Percentiles rank a stretch among this genome's conserved stretches.
phyloP scores from a whole-genome alignment of 1,140 invertebrate species.

The Neotoxoptera formosana region DNA sequence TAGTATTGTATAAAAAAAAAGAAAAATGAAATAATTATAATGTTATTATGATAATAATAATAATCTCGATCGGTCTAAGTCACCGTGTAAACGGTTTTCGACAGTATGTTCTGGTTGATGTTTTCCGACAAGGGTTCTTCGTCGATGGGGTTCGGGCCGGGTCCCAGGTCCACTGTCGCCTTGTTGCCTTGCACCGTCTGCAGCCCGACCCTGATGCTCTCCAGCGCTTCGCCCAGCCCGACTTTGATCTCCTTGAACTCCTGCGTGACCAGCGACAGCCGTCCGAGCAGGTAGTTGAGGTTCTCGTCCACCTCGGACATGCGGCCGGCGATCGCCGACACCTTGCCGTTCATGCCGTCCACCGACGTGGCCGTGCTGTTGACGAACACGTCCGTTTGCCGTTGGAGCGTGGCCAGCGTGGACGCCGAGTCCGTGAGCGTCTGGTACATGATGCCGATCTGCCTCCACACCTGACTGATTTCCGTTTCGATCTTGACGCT shows the following conservation, averaged over 20 bases:
- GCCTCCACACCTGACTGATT: slow-evolving; percentile 72
- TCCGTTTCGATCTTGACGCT: slow-evolving; percentile 81
- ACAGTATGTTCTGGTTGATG: not conserved
- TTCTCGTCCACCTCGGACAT: slow-evolving; percentile 85
- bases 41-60: not conserved
- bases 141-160: slow-evolving; percentile 61
- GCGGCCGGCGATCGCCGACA: slow-evolving; percentile 77
- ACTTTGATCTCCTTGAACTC: slow-evolving; percentile 86
- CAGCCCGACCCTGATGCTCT: slow-evolving; percentile 75
- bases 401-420: slow-evolving; percentile 77
- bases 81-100: slow-evolving; percentile 43
- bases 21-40: not conserved
- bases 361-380: slow-evolving; percentile 83
- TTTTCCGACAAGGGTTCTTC: slow-evolving; percentile 58
- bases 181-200: slow-evolving; percentile 65
- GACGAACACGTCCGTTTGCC: slow-evolving; percentile 80
- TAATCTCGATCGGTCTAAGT: not conserved
- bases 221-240: slow-evolving; percentile 74
- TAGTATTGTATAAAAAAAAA: not conserved
- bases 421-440: slow-evolving; percentile 80
- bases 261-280: slow-evolving; percentile 80
- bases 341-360: slow-evolving; percentile 81
- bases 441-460: slow-evolving; percentile 77
- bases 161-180: slow-evolving; percentile 56
- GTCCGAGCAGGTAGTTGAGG: slow-evolving; percentile 83